phyloP scores from a whole-genome alignment of 2,797 vertebrate genomes.

The Dermochelys coriacea region DNA sequence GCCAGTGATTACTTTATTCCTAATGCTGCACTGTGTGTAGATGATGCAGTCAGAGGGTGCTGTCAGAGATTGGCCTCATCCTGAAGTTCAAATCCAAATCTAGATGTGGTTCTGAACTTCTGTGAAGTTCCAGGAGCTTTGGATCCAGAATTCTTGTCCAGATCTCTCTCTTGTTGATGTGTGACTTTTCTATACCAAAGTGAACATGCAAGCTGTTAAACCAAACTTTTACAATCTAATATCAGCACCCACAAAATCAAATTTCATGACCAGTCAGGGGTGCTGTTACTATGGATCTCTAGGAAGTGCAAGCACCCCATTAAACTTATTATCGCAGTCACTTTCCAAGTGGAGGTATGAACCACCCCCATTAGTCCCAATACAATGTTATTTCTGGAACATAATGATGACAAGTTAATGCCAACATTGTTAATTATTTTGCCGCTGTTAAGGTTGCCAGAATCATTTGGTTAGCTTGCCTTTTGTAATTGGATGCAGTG shows the following conservation, averaged over 20 bases:
- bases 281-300: not conserved
- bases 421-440: rapidly evolving
- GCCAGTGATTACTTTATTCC: not conserved
- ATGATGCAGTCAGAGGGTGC: not conserved
- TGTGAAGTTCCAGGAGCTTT: not conserved
- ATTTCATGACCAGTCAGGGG: not conserved
- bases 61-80: not conserved
- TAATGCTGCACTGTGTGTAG: not conserved
- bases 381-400: not conserved
- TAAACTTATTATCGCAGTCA: not conserved
- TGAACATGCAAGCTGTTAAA: not conserved
- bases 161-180: rapidly evolving
- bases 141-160: not conserved
- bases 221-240: not conserved
- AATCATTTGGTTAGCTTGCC: not conserved
- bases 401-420: not conserved
- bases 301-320: rapidly evolving
- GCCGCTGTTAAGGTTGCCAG: not conserved
- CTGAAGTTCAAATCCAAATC: rapidly evolving
- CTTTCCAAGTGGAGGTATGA: not conserved
- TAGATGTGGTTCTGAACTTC: not conserved
- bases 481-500: not conserved
- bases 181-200: rapidly evolving
- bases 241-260: not conserved
- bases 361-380: not conserved